phyloP scores from a whole-genome alignment of 2,113 vertebrate genomes.

The Lichenostomus cassidix region DNA sequence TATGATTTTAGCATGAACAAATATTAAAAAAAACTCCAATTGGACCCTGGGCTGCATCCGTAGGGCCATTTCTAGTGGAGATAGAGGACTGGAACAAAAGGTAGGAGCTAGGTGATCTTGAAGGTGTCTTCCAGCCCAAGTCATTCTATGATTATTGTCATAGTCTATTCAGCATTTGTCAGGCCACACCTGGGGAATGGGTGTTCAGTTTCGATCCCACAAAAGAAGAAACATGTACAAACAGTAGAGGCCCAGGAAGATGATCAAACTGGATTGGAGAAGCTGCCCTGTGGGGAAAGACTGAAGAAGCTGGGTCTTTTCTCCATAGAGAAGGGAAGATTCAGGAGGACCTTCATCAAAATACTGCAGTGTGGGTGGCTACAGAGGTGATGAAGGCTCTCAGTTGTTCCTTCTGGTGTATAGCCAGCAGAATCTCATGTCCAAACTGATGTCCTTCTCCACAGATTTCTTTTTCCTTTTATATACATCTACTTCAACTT shows the following conservation, averaged over 20 bases:
- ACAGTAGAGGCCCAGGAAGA: neutral
- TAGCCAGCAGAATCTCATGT: neutral
- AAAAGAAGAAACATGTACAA: neutral
- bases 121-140: neutral
- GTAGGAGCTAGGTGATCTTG: no score
- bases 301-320: neutral
- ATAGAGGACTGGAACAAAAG: neutral
- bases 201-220: neutral
- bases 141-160: neutral
- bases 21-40: neutral
- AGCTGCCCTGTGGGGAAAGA: neutral
- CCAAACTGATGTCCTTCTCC: neutral
- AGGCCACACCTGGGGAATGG: neutral
- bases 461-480: neutral
- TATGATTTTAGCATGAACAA: neutral
- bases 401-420: neutral
- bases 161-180: neutral
- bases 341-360: neutral
- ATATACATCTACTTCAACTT: neutral
- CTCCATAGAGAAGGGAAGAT: neutral
- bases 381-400: neutral
- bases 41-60: accelerated
- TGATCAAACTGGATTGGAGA: neutral
- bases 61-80: accelerated
- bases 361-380: neutral